A percentile compares a stretch with the other conserved stretches of the same genome.
These are phyloP conservation scores for Phocoena phocoena DNA, from an alignment of 2,113 vertebrate species.

Conservation along the genomic window DNA sequence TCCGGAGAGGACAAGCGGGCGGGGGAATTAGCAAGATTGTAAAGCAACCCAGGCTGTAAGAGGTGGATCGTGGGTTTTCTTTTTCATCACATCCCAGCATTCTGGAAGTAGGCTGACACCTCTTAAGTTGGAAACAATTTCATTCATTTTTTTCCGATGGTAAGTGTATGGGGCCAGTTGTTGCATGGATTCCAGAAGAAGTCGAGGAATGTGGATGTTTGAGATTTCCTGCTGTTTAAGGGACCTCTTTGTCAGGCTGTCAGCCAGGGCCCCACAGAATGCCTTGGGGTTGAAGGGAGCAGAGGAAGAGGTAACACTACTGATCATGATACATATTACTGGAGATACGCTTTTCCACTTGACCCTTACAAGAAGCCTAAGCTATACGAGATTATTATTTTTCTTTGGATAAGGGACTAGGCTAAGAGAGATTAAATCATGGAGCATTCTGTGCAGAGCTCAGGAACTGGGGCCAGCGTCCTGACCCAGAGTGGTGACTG, in stretches of 20 bases:
- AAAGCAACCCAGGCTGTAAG: neutral
- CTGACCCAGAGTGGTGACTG: accelerated
- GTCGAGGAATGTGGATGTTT: accelerated
- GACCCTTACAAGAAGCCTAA: neutral
- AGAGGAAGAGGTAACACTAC: neutral
- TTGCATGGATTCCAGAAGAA: neutral
- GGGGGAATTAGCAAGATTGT: no score
- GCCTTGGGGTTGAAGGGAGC: neutral
- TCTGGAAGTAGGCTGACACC: neutral
- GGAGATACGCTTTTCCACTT: neutral
- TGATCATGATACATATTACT: accelerated
- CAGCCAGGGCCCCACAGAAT: accelerated
- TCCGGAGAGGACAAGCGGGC: neutral
- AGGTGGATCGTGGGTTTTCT: accelerated
- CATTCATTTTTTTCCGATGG: neutral
- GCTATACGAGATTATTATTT: accelerated
- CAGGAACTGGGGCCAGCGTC: accelerated
- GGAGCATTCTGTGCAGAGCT: accelerated
- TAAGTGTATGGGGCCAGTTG: neutral
- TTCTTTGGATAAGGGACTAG: neutral
- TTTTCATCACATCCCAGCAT: neutral
- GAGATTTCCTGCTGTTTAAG: neutral
- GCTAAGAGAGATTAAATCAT: neutral
- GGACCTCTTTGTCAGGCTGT: neutral
- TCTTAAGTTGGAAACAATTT: neutral